phyloP scores from a whole-genome alignment of 2,797 vertebrate species.

The Graptemys geographica region DNA sequence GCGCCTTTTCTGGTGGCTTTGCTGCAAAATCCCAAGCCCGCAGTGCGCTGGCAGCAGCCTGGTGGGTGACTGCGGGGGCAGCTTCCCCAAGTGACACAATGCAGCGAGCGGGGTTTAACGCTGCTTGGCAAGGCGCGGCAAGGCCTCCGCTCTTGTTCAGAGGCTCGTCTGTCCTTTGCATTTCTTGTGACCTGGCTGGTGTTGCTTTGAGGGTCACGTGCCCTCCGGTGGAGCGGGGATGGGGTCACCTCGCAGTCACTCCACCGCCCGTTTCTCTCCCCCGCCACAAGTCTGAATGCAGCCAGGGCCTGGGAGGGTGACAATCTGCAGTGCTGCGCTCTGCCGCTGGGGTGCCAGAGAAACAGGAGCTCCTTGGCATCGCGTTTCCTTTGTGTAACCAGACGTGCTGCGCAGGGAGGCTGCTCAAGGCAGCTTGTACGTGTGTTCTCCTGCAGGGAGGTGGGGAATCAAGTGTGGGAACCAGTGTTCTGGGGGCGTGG shows the following conservation, averaged over 20 bases:
- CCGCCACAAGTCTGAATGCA: neutral
- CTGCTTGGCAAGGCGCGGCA: neutral
- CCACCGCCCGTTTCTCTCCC: neutral
- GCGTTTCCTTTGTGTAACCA: neutral
- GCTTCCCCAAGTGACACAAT: slow-evolving; percentile 36
- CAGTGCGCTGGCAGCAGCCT: too few relatives aligned
- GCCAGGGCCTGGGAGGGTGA: too few relatives aligned
- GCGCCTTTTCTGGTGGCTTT: slow-evolving; percentile 47
- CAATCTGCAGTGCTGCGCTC: too few relatives aligned
- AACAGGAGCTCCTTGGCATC: neutral
- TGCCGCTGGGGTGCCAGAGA: neutral
- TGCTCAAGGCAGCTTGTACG: neutral
- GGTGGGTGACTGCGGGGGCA: neutral
- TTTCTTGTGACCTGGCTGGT: too few relatives aligned
- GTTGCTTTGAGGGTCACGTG: too few relatives aligned
- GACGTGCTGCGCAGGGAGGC: neutral
- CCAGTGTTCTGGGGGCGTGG: neutral
- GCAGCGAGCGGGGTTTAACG: neutral
- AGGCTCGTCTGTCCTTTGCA: rapidly evolving
- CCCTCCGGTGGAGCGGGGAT: neutral
- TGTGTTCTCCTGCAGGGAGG: too few relatives aligned
- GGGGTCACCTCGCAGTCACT: neutral
- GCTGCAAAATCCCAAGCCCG: neutral
- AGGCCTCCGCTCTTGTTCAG: neutral
- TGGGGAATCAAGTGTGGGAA: too few relatives aligned